Conservation (phyloP, 35 echinoderm and acorn worm species). For the Apostichopus japonicus region DNA sequence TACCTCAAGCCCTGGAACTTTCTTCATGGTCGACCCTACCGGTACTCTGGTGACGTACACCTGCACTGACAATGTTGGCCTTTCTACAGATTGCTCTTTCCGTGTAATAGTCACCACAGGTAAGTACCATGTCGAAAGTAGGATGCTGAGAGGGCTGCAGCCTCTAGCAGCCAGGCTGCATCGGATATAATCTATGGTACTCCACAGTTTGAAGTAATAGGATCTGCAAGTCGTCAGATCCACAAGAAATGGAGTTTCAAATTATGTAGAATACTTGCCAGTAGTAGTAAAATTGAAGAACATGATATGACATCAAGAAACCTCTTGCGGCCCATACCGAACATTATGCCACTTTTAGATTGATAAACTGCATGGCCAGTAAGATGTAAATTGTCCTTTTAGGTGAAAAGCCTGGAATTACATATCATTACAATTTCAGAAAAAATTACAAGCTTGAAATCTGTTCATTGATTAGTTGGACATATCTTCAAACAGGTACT, state of each 20-base stretch:
- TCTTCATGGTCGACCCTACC: constrained; percentile 46
- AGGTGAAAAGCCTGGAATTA: no score
- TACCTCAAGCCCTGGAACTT: constrained; percentile 19
- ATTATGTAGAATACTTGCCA: neutral
- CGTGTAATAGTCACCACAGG: constrained; percentile 34
- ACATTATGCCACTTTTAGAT: neutral
- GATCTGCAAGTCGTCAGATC: neutral
- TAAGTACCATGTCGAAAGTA: neutral
- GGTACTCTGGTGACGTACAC: constrained; percentile 59
- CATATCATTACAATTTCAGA: no score
- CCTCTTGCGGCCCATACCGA: neutral
- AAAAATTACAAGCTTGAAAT: no score
- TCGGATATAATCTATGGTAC: no score
- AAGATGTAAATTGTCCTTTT: no score
- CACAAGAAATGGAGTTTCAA: neutral
- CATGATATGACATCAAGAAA: neutral
- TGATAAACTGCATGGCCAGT: no score
- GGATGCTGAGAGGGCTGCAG: no score
- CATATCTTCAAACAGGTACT: no score
- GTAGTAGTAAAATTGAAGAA: neutral
- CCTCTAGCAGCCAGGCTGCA: no score
- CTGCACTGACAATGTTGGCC: constrained; percentile 45
- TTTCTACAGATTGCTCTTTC: constrained; percentile 35
- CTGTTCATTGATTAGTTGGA: no score
- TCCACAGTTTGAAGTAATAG: no score